Evolutionary conservation across 1,140 invertebrate genomes (phyloP).

Genomic region (Dinoponera quadriceps): DNA sequence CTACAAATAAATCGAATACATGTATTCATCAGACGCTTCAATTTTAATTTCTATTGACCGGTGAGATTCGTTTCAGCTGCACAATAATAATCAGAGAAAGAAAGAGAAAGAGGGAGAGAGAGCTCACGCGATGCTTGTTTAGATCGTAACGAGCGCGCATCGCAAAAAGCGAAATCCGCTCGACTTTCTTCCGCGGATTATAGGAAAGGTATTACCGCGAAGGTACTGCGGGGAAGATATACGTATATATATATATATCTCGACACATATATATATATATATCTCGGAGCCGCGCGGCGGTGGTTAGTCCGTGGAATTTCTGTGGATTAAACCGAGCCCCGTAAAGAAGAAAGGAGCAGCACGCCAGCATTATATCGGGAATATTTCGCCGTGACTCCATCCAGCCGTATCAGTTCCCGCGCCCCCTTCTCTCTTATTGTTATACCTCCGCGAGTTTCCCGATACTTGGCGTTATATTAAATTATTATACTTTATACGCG

Average conservation of each 20-base stretch:
- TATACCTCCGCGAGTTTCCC: slow-evolving; percentile 75
- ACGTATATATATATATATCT: no score
- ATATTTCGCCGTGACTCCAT: slow-evolving; percentile 73
- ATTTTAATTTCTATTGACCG: not conserved
- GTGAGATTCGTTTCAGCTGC: not conserved
- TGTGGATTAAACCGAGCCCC: slow-evolving; percentile 56
- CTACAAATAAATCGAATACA: no score
- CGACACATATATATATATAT: no score
- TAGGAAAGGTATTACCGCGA: slow-evolving; percentile 36
- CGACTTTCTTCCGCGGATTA: slow-evolving; percentile 14
- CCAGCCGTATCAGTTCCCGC: slow-evolving; percentile 51
- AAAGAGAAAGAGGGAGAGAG: not conserved
- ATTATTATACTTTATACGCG: slow-evolving; percentile 74
- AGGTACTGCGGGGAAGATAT: slow-evolving; percentile 31
- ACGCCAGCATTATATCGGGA: slow-evolving; percentile 62
- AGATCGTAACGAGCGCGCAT: not conserved
- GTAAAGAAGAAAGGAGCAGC: slow-evolving; percentile 58
- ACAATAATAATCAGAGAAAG: no score
- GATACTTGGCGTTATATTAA: slow-evolving; percentile 78
- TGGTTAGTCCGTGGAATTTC: slow-evolving; percentile 63
- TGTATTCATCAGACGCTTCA: no score
- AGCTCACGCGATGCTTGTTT: not conserved
- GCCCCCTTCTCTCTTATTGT: slow-evolving; percentile 68
- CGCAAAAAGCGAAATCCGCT: not conserved
- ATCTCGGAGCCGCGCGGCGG: not conserved